Conservation (phyloP, 2,888 invertebrate species). For the Acronicta leporina region DNA sequence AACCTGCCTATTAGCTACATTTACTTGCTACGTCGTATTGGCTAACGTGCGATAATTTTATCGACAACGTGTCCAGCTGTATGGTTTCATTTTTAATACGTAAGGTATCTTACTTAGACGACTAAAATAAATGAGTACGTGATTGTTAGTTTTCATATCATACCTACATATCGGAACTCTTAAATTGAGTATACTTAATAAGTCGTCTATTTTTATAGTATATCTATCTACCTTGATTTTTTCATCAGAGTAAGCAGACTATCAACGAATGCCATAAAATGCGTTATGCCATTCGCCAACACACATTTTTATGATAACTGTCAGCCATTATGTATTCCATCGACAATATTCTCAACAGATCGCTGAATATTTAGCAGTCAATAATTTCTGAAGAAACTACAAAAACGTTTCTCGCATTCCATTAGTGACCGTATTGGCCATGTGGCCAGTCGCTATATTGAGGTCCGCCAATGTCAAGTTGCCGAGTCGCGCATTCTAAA, state of each 20-base stretch:
- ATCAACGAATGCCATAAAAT: slow-evolving; percentile 8
- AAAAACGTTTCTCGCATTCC: slow-evolving; percentile 56
- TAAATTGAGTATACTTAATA: too few species aligned
- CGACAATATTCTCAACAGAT: slow-evolving; percentile 36
- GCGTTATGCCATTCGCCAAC: slow-evolving; percentile 24
- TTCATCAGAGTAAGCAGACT: too few species aligned
- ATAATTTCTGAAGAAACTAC: slow-evolving; percentile 51
- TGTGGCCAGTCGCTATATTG: slow-evolving; percentile 32
- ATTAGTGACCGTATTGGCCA: slow-evolving; percentile 25
- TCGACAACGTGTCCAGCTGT: slow-evolving; percentile 27
- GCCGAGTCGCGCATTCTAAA: slow-evolving; percentile 52
- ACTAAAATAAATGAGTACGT: slow-evolving; percentile 19
- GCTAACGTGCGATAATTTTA: slow-evolving; percentile 25
- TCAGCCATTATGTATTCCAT: slow-evolving; percentile 34
- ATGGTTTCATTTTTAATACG: background rate
- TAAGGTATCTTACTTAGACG: background rate
- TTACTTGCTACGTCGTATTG: slow-evolving; percentile 20
- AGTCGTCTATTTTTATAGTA: too few species aligned
- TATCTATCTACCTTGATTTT: background rate
- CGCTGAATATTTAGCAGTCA: slow-evolving; percentile 57
- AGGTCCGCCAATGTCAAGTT: slow-evolving; percentile 58
- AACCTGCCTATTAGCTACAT: slow-evolving; percentile 19
- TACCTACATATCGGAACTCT: too few species aligned
- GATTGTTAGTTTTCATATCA: slow-evolving; percentile 22
- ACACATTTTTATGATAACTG: slow-evolving; percentile 27